Conservation (phyloP, 2,797 vertebrate species). For the Champsocephalus esox region DNA sequence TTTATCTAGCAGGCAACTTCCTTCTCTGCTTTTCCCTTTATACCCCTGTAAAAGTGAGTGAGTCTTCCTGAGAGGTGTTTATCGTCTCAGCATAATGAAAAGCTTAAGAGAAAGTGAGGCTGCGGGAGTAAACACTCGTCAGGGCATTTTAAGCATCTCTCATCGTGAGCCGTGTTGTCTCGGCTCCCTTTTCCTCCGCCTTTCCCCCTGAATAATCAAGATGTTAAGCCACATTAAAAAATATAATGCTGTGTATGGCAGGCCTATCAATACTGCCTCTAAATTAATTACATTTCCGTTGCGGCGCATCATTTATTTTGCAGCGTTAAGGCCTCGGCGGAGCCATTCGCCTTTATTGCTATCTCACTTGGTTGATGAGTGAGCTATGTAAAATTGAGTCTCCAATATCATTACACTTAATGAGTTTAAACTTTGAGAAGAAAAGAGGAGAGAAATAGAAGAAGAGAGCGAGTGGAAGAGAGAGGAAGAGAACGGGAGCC, state of each 20-base stretch:
- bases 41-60: constrained; percentile 64
- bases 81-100: constrained; percentile 82
- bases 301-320: constrained; percentile 98
- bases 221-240: constrained; percentile 98
- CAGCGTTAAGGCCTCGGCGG: constrained; percentile 95
- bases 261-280: constrained; percentile 99
- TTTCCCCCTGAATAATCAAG: constrained; percentile 89
- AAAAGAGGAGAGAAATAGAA: constrained; percentile 74
- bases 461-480: constrained; percentile 48
- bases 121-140: constrained; percentile 80
- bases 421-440: constrained; percentile 94
- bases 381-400: constrained; percentile 97
- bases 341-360: constrained; percentile 99
- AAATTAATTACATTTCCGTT: constrained; percentile 99
- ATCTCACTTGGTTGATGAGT: constrained; percentile 96
- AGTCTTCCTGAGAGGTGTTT: constrained; percentile 74
- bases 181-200: constrained; percentile 63
- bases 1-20: constrained; percentile 38
- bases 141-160: constrained; percentile 79
- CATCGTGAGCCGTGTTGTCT: constrained; percentile 77
- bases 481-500: constrained; percentile 51
- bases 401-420: constrained; percentile 96
- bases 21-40: constrained; percentile 50
- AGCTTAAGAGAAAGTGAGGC: constrained; percentile 83
- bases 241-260: constrained; percentile 97